A percentile compares a stretch with the other conserved stretches of the same genome.
Conservation (phyloP, 2,797 vertebrate species). For the Poeciliopsis presidionis region DNA sequence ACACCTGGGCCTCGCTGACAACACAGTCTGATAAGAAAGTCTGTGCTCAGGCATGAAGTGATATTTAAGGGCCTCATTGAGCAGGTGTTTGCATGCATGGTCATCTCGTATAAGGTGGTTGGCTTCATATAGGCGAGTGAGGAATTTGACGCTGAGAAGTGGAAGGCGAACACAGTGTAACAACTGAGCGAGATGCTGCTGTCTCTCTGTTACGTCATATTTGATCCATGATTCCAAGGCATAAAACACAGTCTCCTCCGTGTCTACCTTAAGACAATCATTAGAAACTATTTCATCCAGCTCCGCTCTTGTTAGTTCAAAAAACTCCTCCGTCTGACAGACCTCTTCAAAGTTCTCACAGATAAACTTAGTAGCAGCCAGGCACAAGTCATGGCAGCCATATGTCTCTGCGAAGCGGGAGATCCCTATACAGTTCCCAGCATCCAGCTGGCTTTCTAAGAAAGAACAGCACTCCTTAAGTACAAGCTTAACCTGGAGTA, state of each 20-base stretch:
- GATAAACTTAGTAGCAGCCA: constrained; percentile 95
- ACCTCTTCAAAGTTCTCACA: constrained; percentile 98
- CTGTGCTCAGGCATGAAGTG: constrained; percentile 99
- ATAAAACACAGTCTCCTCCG: constrained; percentile 95
- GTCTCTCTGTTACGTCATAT: constrained; percentile 93
- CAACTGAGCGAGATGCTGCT: constrained; percentile 93
- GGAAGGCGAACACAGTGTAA: constrained; percentile 96
- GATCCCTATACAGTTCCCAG: constrained; percentile 98
- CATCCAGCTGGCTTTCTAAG: constrained; percentile 95
- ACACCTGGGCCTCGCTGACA: constrained; percentile 92
- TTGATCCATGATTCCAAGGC: constrained; percentile 98
- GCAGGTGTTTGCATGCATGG: constrained; percentile 95
- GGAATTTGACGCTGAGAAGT: constrained; percentile 96
- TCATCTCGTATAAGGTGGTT: constrained; percentile 99
- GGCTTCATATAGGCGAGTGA: constrained; percentile 95
- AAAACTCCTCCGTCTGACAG: constrained; percentile 95
- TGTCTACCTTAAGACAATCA: constrained; percentile 95
- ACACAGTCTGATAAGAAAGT: constrained; percentile 93
- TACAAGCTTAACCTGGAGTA: constrained; percentile 96
- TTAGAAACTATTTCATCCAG: constrained; percentile 97
- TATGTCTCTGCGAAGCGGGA: constrained; percentile 98
- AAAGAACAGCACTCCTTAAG: constrained; percentile 97
- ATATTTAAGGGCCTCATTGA: constrained; percentile 98
- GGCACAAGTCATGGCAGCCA: constrained; percentile 93
- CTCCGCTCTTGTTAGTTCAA: constrained; percentile 92